Conservation (phyloP, 2,888 invertebrate genomes). For the Hydrotaea cyrtoneurina region DNA sequence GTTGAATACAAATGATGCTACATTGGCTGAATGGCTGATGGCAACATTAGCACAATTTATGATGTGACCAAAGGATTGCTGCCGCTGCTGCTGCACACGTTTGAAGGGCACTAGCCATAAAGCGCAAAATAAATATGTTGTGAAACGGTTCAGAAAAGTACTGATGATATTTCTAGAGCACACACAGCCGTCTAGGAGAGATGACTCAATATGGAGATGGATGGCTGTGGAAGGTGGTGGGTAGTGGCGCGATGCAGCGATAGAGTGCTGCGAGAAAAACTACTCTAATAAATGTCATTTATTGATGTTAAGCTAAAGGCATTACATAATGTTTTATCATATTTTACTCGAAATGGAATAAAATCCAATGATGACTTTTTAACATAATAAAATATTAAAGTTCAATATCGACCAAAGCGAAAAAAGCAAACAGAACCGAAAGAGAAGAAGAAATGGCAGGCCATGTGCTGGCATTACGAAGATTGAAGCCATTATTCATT, state of each 20-base stretch:
- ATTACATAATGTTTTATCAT: slow-evolving; percentile 57
- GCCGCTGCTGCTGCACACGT: not conserved
- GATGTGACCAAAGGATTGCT: slow-evolving; percentile 35
- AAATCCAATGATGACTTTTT: slow-evolving; percentile 29
- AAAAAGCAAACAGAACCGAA: not conserved
- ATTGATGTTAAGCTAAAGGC: slow-evolving; percentile 57
- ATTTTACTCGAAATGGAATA: not conserved
- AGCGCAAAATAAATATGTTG: slow-evolving; percentile 27
- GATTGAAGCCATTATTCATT: slow-evolving; percentile 14
- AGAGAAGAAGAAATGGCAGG: not conserved
- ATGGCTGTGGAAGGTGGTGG: not conserved
- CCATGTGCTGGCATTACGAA: not conserved
- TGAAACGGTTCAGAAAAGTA: not conserved
- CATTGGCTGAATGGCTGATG: not conserved
- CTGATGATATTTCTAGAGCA: not conserved
- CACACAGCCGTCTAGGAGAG: too few species aligned
- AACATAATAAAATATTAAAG: slow-evolving; percentile 38
- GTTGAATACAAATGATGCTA: not conserved
- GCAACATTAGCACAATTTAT: slow-evolving; percentile 18
- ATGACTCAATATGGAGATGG: too few species aligned
- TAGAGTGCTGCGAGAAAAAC: not conserved
- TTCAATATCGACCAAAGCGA: not conserved
- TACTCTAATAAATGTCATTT: slow-evolving; percentile 52
- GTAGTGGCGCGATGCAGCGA: not conserved
- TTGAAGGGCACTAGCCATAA: slow-evolving; percentile 27